Evolutionary conservation across 2,888 invertebrate species (phyloP).

Genomic region (Hypolimnas misippus): DNA sequence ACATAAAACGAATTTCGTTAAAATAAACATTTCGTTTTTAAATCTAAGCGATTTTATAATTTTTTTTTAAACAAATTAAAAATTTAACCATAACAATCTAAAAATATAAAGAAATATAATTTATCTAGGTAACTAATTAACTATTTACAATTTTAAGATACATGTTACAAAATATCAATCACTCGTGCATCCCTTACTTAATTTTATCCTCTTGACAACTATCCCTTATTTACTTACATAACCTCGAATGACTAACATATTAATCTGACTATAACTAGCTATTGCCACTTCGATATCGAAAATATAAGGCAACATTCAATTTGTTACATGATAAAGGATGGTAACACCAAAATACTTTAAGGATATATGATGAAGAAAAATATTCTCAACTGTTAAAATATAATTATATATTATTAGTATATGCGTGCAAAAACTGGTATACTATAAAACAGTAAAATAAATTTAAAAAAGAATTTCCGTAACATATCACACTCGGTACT

Average conservation of each 20-base stretch:
- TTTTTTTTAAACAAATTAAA: slow-evolving; percentile 35
- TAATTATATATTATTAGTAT: neutral
- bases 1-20: slow-evolving; percentile 30
- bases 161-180: slow-evolving; percentile 47
- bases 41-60: slow-evolving; percentile 25
- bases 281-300: slow-evolving; percentile 43
- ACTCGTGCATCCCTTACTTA: slow-evolving; percentile 36
- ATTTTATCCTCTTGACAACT: slow-evolving; percentile 23
- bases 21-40: slow-evolving; percentile 31
- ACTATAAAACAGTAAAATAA: neutral
- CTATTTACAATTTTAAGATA: slow-evolving; percentile 46
- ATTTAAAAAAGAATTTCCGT: neutral
- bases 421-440: neutral
- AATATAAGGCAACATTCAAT: slow-evolving; percentile 69
- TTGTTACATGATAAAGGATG: slow-evolving; percentile 35
- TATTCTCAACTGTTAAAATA: neutral
- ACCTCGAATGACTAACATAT: slow-evolving; percentile 34
- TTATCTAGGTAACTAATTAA: slow-evolving; percentile 51
- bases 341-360: slow-evolving; percentile 25
- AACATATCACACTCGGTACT: slow-evolving; percentile 1
- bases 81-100: slow-evolving; percentile 43
- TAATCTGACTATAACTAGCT: slow-evolving; percentile 38
- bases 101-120: slow-evolving; percentile 48
- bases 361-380: neutral
- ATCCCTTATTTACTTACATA: slow-evolving; percentile 24